These are phyloP conservation scores for Teleopsis dalmanni DNA, from an alignment of 1,140 invertebrate genomes.

Conservation along the genomic window DNA sequence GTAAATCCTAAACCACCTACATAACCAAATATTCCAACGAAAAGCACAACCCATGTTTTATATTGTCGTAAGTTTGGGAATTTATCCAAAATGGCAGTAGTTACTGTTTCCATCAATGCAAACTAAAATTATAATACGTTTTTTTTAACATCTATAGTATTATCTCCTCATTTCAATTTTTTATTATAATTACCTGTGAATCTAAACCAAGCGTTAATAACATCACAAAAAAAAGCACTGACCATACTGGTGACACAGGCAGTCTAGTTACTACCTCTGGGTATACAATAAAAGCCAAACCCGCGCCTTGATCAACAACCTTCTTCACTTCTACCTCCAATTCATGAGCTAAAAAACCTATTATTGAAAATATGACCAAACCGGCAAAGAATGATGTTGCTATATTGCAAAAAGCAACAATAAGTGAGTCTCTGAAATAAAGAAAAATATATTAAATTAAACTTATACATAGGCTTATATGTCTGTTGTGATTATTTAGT, in stretches of 20 bases:
- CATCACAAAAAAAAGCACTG: conserved; percentile 80
- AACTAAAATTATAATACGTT: conserved; percentile 48
- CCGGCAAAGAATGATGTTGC: conserved; percentile 73
- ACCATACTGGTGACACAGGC: conserved; percentile 75
- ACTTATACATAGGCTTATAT: neutral
- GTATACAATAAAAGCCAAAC: conserved; percentile 78
- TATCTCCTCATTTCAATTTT: no score
- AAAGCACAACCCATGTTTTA: conserved; percentile 64
- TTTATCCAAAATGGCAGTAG: conserved; percentile 70
- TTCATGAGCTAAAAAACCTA: conserved; percentile 69
- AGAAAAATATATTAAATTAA: conserved; percentile 7
- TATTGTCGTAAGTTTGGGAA: conserved; percentile 62
- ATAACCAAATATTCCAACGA: conserved; percentile 64
- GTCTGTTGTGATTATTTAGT: no score
- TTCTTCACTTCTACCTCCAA: conserved; percentile 61
- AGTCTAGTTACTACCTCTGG: conserved; percentile 76
- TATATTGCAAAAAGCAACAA: conserved; percentile 69
- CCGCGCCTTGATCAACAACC: conserved; percentile 69
- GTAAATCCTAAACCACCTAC: conserved; percentile 67
- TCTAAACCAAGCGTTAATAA: conserved; percentile 68
- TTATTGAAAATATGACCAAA: conserved; percentile 70
- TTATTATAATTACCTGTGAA: conserved; percentile 54
- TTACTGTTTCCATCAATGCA: conserved; percentile 72
- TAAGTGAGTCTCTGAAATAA: conserved; percentile 57
- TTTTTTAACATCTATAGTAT: neutral